Percentiles rank a stretch among this genome's conserved stretches.
phyloP scores from a whole-genome alignment of 2,113 vertebrate species.

The Platysternon megacephalum region DNA sequence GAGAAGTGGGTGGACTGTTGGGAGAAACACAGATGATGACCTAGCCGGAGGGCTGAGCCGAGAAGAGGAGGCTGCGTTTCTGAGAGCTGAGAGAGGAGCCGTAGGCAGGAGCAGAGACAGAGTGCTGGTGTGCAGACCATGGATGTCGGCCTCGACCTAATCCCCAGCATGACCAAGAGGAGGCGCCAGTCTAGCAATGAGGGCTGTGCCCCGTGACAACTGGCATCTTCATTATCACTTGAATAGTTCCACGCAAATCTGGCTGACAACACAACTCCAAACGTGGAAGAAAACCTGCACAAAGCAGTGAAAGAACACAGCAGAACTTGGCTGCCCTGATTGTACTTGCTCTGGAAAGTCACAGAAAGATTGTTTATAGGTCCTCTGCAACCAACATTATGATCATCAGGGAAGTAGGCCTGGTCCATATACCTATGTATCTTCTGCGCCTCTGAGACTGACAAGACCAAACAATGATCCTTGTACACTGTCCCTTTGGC shows the following conservation, averaged over 20 bases:
- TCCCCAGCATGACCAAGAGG: too few species aligned
- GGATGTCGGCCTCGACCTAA: too few species aligned
- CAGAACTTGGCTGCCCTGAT: not conserved
- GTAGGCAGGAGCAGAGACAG: too few species aligned
- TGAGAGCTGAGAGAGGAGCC: too few species aligned
- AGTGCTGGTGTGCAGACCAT: too few species aligned
- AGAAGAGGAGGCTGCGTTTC: too few species aligned
- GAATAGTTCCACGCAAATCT: not conserved
- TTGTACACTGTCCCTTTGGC: not conserved
- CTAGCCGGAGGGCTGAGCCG: too few species aligned
- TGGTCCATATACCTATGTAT: not conserved
- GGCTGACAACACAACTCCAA: not conserved
- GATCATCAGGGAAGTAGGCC: not conserved
- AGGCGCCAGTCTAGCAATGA: too few species aligned
- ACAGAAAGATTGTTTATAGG: not conserved
- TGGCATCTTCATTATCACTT: not conserved
- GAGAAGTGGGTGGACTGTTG: too few species aligned
- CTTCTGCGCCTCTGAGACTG: not conserved
- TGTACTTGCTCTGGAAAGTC: constrained; percentile 12
- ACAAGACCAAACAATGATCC: not conserved
- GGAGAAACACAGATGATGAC: too few species aligned
- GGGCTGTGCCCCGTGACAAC: too few species aligned
- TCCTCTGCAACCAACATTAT: not conserved
- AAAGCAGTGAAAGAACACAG: not conserved
- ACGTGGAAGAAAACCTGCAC: not conserved